A percentile compares a stretch with the other conserved stretches of the same genome.
phyloP scores from a whole-genome alignment of 2,113 vertebrate genomes.

The Megaptera novaeangliae region DNA sequence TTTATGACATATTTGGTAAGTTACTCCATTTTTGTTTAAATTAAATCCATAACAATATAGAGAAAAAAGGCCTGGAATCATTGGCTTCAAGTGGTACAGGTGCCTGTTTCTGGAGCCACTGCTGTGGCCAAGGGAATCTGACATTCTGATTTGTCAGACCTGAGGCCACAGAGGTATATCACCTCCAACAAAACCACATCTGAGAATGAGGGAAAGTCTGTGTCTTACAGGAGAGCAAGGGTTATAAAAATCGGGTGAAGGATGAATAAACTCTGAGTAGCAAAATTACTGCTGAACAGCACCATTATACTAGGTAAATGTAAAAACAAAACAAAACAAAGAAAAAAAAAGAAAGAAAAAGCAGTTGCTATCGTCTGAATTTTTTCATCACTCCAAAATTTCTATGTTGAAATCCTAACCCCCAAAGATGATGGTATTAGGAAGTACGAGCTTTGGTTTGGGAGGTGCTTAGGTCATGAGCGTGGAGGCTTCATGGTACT shows the following conservation, averaged over 20 bases:
- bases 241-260: neutral
- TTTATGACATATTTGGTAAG: neutral
- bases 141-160: neutral
- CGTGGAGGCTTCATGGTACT: neutral
- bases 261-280: neutral
- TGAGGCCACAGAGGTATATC: neutral
- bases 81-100: neutral
- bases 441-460: neutral
- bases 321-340: neutral
- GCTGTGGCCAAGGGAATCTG: neutral
- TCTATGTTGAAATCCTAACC: neutral
- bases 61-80: neutral
- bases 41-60: neutral
- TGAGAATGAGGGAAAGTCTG: neutral
- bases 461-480: neutral
- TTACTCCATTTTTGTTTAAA: neutral
- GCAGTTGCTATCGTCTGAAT: neutral
- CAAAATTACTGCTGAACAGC: neutral
- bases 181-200: neutral
- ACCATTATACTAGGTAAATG: neutral
- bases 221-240: neutral
- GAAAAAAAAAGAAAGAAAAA: neutral
- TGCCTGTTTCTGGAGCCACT: neutral
- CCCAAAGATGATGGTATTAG: neutral
- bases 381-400: neutral